phyloP scores from a whole-genome alignment of 2,797 vertebrate species.

The Tragelaphus eurycerus region DNA sequence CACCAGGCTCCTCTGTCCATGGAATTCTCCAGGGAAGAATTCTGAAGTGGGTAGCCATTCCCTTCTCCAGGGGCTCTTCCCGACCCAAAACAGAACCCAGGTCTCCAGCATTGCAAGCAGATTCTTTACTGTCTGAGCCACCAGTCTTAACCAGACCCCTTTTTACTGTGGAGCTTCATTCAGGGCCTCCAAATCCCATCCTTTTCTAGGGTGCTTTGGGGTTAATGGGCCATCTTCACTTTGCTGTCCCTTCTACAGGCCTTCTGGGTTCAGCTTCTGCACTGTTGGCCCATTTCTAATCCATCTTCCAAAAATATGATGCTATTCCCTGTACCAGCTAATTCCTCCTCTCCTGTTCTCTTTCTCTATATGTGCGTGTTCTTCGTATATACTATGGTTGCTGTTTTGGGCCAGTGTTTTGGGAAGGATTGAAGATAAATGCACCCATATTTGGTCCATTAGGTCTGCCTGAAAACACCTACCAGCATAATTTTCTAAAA shows the following conservation, averaged over 20 bases:
- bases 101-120: neutral
- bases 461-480: conserved; percentile 21
- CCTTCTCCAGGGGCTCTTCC: neutral
- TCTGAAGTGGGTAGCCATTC: neutral
- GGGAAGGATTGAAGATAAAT: conserved; percentile 35
- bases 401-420: neutral
- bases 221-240: neutral
- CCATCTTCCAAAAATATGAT: neutral
- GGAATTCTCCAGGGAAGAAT: neutral
- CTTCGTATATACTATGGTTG: neutral
- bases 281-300: neutral
- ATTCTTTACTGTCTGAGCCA: neutral
- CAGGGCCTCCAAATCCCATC: neutral
- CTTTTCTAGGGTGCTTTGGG: neutral
- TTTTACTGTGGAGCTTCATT: neutral
- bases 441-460: neutral
- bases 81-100: neutral
- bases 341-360: neutral
- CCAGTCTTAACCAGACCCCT: neutral
- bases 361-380: neutral
- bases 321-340: neutral
- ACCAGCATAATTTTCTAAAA: conserved; percentile 10
- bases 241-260: neutral
- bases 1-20: neutral
- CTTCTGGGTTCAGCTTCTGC: neutral